Conservation (phyloP, 2,113 vertebrate species). For the Pagrus major region DNA sequence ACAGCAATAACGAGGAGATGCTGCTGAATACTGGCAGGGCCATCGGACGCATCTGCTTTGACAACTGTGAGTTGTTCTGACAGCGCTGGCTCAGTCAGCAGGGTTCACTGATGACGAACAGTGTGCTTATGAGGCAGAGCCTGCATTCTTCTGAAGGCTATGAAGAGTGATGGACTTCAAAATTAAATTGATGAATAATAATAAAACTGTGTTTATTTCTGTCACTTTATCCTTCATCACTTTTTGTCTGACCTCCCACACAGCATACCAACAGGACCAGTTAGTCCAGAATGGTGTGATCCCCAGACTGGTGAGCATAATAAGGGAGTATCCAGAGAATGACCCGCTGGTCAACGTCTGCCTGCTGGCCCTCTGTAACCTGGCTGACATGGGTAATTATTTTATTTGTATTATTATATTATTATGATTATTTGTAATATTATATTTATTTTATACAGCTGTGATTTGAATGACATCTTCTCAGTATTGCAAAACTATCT, state of each 20-base stretch:
- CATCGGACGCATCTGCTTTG: conserved; percentile 91
- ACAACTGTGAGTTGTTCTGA: conserved; percentile 85
- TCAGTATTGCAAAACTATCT: neutral
- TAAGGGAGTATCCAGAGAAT: conserved; percentile 86
- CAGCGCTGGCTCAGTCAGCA: neutral
- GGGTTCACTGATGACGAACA: neutral
- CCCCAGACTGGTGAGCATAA: conserved; percentile 86
- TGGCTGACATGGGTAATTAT: conserved; percentile 89
- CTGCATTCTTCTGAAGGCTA: neutral
- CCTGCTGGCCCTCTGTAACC: conserved; percentile 89
- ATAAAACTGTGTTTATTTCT: neutral
- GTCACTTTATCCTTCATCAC: neutral
- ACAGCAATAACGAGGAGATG: conserved; percentile 86
- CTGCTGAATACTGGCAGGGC: conserved; percentile 89
- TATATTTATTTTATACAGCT: neutral
- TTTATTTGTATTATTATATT: neutral
- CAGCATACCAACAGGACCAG: conserved; percentile 89
- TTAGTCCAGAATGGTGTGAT: conserved; percentile 88
- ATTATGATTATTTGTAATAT: neutral
- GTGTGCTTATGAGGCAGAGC: neutral
- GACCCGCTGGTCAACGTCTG: conserved; percentile 90
- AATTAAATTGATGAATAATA: no score
- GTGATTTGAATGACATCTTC: neutral
- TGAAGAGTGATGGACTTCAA: neutral
- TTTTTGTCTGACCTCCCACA: conserved; percentile 9